Base-by-base conservation (phyloP, 2,797 vertebrate species). In the Acrossocheilus wenchowensis region DNA sequence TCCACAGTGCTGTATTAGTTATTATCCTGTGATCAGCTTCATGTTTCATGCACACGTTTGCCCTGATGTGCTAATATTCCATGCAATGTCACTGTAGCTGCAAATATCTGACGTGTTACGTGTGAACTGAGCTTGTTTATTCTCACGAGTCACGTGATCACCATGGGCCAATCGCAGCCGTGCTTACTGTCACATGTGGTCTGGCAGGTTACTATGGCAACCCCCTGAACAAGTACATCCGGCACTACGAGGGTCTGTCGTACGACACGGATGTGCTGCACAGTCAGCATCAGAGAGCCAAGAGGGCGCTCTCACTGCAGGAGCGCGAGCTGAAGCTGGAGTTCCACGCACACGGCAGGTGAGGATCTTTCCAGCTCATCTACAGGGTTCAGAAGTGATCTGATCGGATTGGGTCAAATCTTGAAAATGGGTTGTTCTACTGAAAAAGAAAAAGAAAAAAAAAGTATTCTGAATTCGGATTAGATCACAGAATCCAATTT, bases 211-310 rank as follows among this genome's bases (percentile, higher is more conserved):
- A 98, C 77, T 99, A 98, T 93, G 97, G 98, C 92, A 99, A 99
- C 92, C 97, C 97, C 83, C 93, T 99, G 88, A 99, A 96, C 93
- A 97, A 98, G 92, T 97, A 97, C 90, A 97, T 99, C 92, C 97
- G 94, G 82, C 98, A 99, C 95, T 99, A 98, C 94, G 98, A 99
- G 95, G 98, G 98, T 87, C 94, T 99, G 90, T 97, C 97, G 81
- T 99, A 99, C 0, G 96, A 97, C 90, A 95, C 95, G 87, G 97
- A 97, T 91, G 92, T 95, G 83, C 93, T 99, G 93, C 97, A 99
- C 94, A 95, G 94, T 95, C 97, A 96, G 89, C 98, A 99, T 94
- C 97, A 98, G 95, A 96, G 97, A 94, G 97, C 96, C 94, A 99
- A 97, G 95, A 96, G 98, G 94, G 97, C 98, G 2, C 83, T 98